Evolutionary conservation across 2,888 invertebrate species (phyloP), one percentile per base, ranked within the genome.

Genomic region (Hyposoter dolosus): DNA sequence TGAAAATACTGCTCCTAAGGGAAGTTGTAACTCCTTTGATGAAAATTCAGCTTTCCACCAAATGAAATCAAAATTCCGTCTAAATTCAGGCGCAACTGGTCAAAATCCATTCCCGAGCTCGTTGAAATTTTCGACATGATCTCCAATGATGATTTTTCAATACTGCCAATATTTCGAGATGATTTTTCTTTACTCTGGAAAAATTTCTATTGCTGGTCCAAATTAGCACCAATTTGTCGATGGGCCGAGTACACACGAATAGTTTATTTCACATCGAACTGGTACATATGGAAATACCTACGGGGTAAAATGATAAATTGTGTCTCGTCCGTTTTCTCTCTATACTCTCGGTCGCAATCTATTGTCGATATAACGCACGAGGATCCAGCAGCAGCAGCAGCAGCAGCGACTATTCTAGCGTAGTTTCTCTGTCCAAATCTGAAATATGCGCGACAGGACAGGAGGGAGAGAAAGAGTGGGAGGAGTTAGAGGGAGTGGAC

Each of bases 381-480:
- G 69, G 56, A 71, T 47, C 53, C 69, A 60, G 4, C 32, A 32
- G 35, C 7, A 35, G 35, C 35, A 35, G 40, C 40, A 40, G 40
- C 10, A 10, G 40, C 40, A 10, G 50, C 47, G 68, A 45, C 53
- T 43, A 75, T 69, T 78, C 40, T 63, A 50, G 45, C 45, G 50
- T 47, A 53, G 79, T 76, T 85, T 85, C 82, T 76, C 71, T 76
- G 76, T 79, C 85, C 76, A 75, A 82, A 82, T 85, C 85, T 85
- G 85, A 85, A 85, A 85, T 82, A 85, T 85, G 82, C 85, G 45
- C 79, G 75, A 80, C 82, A 56, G 75, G 23, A 47, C 23, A 28
- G 60, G 40, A 35, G n/a, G 45, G 12, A 56, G 28, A 40, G 10
- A 74, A 32, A 28, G 56, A 12, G 3, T 0, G 65, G 32, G 76